A percentile compares a stretch with the other conserved stretches of the same genome.
These are phyloP conservation scores for Notolepis coatsorum DNA, from an alignment of 2,797 vertebrate species.

Conservation along the genomic window DNA sequence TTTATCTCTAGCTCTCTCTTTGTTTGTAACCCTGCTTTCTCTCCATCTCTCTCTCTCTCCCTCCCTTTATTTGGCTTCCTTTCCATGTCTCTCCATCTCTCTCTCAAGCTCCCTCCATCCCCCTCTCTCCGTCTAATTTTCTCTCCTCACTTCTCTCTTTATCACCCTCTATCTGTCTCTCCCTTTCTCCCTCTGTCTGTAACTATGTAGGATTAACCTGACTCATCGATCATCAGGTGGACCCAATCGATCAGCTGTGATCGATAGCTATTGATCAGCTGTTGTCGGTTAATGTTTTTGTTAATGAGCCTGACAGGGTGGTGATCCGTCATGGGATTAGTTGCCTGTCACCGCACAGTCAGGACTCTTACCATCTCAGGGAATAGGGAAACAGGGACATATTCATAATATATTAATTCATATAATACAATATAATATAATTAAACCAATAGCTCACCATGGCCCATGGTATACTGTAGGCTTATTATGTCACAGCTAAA, in stretches of 20 bases:
- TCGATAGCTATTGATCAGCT: constrained; percentile 60
- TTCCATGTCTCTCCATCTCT: too few relatives aligned
- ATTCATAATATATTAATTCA: too few relatives aligned
- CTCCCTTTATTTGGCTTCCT: too few relatives aligned
- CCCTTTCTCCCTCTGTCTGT: too few relatives aligned
- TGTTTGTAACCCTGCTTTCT: too few relatives aligned
- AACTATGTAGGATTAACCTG: constrained; percentile 32
- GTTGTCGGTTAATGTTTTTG: constrained; percentile 52
- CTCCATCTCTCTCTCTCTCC: background rate
- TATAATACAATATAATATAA: too few relatives aligned
- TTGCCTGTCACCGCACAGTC: background rate
- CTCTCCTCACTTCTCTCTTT: too few relatives aligned
- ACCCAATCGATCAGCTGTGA: constrained; percentile 40
- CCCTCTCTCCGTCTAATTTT: background rate
- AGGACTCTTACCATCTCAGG: too few relatives aligned
- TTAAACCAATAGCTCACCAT: too few relatives aligned
- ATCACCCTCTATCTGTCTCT: background rate
- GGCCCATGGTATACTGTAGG: too few relatives aligned
- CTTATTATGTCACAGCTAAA: too few relatives aligned
- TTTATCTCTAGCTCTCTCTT: background rate
- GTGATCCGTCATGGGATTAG: constrained; percentile 22
- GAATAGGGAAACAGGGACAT: too few relatives aligned
- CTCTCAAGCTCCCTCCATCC: background rate
- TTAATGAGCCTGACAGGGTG: constrained; percentile 49
- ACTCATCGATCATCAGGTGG: constrained; percentile 44